phyloP scores from a whole-genome alignment of 2,797 vertebrate species.

The Zenarchopterus dispar region DNA sequence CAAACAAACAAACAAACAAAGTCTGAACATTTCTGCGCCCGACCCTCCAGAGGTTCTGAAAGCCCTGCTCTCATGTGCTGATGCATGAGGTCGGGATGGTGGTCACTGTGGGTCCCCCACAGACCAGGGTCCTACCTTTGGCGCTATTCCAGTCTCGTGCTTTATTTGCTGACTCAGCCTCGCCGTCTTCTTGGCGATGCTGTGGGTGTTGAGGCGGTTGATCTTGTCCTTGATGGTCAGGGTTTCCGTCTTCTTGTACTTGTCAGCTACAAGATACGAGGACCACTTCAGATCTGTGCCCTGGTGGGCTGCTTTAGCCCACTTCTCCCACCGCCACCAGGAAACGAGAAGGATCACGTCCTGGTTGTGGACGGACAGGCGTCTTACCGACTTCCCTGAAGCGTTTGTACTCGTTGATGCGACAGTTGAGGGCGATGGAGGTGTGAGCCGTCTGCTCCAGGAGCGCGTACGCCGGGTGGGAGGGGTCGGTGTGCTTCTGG shows the following conservation, averaged over 20 bases:
- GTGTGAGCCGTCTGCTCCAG: slow-evolving; percentile 83
- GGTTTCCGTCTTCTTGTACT: slow-evolving; percentile 90
- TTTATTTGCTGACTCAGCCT: slow-evolving; percentile 90
- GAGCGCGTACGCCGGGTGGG: slow-evolving; percentile 70
- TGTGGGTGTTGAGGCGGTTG: slow-evolving; percentile 90
- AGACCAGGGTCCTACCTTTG: slow-evolving; percentile 79
- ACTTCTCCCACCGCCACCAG: too few relatives aligned
- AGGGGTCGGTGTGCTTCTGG: slow-evolving; percentile 85
- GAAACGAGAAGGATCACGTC: neutral
- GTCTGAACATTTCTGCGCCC: too few relatives aligned
- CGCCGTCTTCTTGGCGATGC: slow-evolving; percentile 94
- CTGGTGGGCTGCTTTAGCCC: too few relatives aligned
- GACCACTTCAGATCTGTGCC: neutral
- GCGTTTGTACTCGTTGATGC: slow-evolving; percentile 96
- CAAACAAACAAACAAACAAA: too few relatives aligned
- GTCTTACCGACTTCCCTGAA: slow-evolving; percentile 94
- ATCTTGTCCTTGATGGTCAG: slow-evolving; percentile 90
- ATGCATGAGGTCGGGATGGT: too few relatives aligned
- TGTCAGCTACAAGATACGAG: slow-evolving; percentile 83
- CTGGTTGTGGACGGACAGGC: neutral
- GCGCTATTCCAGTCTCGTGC: slow-evolving; percentile 89
- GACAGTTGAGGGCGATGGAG: slow-evolving; percentile 87
- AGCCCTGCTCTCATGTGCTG: too few relatives aligned
- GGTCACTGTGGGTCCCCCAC: neutral
- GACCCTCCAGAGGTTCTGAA: too few relatives aligned